These are phyloP conservation scores for Heptranchias perlo DNA, from an alignment of 2,113 vertebrate genomes.

Conservation along the genomic window DNA sequence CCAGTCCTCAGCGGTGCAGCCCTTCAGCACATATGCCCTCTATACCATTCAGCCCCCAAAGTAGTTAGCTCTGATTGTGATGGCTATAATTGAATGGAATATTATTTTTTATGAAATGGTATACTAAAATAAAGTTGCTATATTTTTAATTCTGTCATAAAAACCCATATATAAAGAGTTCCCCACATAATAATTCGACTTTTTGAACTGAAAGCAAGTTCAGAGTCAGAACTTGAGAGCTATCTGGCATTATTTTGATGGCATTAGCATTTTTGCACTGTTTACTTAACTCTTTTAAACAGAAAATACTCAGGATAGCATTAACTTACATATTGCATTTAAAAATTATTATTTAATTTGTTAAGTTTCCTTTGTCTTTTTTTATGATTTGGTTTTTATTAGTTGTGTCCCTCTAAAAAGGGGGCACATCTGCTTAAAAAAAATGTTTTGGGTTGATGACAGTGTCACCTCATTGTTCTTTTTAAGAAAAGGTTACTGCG, in stretches of 20 bases:
- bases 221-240: not conserved
- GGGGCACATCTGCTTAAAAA: too few relatives aligned
- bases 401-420: too few relatives aligned
- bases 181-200: not conserved
- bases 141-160: not conserved
- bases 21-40: not conserved
- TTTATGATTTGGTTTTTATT: too few relatives aligned
- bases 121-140: not conserved
- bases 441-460: too few relatives aligned
- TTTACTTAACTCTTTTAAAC: conserved; percentile 3
- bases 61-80: not conserved
- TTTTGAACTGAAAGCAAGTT: not conserved
- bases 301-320: not conserved
- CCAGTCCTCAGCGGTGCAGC: not conserved
- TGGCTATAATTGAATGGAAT: not conserved
- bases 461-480: too few relatives aligned
- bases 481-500: too few relatives aligned
- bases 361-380: too few relatives aligned
- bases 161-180: not conserved
- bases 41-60: not conserved
- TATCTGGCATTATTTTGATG: not conserved
- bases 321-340: not conserved
- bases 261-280: not conserved
- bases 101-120: not conserved
- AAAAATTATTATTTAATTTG: too few relatives aligned